phyloP scores from a whole-genome alignment of 2,113 vertebrate species.

The Tychaedon coryphoeus region DNA sequence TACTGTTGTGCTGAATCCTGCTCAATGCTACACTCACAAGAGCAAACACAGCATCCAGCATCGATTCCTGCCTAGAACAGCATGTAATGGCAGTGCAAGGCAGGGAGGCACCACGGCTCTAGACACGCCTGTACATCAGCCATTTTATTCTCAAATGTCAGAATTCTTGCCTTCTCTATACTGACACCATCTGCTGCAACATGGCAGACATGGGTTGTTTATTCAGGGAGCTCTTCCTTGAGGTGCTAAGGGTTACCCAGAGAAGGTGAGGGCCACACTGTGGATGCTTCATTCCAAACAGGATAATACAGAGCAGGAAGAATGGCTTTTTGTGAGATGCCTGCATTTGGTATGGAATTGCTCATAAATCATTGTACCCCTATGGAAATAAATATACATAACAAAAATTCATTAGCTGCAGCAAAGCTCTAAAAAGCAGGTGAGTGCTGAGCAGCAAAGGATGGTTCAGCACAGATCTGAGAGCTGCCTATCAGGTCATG shows the following conservation, averaged over 20 bases:
- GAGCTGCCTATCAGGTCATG: rapidly evolving
- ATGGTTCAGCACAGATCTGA: background rate
- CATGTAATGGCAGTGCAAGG: rapidly evolving
- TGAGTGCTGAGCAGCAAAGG: background rate
- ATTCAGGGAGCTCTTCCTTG: background rate
- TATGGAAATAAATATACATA: background rate
- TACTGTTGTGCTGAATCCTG: background rate
- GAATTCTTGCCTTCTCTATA: background rate
- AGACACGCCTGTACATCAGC: background rate
- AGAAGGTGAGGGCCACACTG: background rate
- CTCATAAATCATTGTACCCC: background rate
- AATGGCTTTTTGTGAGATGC: background rate
- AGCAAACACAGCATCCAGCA: background rate
- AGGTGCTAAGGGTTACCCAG: background rate
- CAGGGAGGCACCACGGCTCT: background rate
- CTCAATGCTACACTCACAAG: background rate
- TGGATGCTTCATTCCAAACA: background rate
- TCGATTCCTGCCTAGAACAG: background rate
- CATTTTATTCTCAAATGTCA: background rate
- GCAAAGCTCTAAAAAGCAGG: background rate
- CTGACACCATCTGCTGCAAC: background rate
- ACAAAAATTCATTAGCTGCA: background rate
- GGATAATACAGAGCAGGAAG: background rate
- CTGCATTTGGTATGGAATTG: background rate
- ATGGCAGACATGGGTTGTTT: background rate